Percentiles rank a stretch among this genome's conserved stretches.
Conservation (phyloP, 1,140 invertebrate species). For the Psilanteris sp. region DNA sequence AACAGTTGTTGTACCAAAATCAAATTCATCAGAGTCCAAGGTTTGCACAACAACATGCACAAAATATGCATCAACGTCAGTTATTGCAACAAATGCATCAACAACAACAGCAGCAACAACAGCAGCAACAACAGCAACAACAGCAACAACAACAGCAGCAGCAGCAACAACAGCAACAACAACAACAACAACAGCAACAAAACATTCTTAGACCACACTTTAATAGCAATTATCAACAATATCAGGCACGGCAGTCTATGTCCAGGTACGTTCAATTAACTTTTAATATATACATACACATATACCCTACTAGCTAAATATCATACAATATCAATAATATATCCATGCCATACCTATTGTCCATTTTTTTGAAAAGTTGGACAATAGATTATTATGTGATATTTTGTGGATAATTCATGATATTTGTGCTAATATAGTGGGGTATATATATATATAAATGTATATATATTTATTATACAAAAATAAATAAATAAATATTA, state of each 20-base stretch:
- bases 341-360: too few relatives aligned
- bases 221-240: conserved; percentile 74
- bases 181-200: conserved; percentile 80
- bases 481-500: too few relatives aligned
- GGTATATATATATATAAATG: too few relatives aligned
- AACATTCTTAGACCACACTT: conserved; percentile 65
- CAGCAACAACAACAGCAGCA: conserved; percentile 81
- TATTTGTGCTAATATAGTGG: too few relatives aligned
- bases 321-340: too few relatives aligned
- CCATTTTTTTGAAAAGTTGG: too few relatives aligned
- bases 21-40: conserved; percentile 73
- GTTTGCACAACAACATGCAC: conserved; percentile 75
- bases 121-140: conserved; percentile 80
- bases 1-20: conserved; percentile 73
- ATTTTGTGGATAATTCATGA: too few relatives aligned
- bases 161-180: conserved; percentile 74
- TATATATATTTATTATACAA: too few relatives aligned
- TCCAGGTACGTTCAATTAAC: conserved; percentile 60
- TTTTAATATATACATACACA: too few relatives aligned
- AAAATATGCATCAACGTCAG: conserved; percentile 79
- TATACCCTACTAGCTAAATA: too few relatives aligned
- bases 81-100: conserved; percentile 82
- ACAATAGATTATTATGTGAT: too few relatives aligned
- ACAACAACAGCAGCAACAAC: conserved; percentile 77
- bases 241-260: conserved; percentile 76